Evolutionary conservation across 2,888 invertebrate genomes (phyloP).

Genomic region (Idaea straminata): DNA sequence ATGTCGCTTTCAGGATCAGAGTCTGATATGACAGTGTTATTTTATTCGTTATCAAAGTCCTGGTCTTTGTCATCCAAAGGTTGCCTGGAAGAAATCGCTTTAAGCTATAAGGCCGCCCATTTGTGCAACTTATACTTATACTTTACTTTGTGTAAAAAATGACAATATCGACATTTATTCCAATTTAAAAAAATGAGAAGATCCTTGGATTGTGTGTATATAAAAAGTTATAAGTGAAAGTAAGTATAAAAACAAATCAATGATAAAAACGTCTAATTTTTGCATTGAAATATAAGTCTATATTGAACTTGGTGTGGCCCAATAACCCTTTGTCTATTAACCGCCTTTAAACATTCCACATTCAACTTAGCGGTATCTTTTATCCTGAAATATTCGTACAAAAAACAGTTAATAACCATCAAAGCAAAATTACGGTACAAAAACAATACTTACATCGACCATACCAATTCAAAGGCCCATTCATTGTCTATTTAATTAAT

Average conservation of each 20-base stretch:
- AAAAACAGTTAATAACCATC: not conserved
- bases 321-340: not conserved
- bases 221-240: not conserved
- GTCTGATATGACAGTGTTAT: too few species aligned
- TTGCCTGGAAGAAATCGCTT: too few species aligned
- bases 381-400: not conserved
- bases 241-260: not conserved
- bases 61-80: too few species aligned
- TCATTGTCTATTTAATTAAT: slow-evolving; percentile 69
- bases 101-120: too few species aligned
- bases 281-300: too few species aligned
- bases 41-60: too few species aligned
- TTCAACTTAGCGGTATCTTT: slow-evolving; percentile 1
- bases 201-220: not conserved
- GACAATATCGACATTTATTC: too few species aligned
- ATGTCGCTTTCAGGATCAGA: too few species aligned
- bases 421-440: slow-evolving; percentile 39
- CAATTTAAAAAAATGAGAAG: not conserved
- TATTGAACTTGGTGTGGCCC: not conserved
- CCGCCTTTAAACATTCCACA: not conserved
- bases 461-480: slow-evolving; percentile 43
- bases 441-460: slow-evolving; percentile 35
- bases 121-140: too few species aligned
- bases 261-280: too few species aligned
- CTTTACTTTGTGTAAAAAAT: too few species aligned